phyloP scores from a whole-genome alignment of 2,888 invertebrate genomes.

The Heliconius cydno region DNA sequence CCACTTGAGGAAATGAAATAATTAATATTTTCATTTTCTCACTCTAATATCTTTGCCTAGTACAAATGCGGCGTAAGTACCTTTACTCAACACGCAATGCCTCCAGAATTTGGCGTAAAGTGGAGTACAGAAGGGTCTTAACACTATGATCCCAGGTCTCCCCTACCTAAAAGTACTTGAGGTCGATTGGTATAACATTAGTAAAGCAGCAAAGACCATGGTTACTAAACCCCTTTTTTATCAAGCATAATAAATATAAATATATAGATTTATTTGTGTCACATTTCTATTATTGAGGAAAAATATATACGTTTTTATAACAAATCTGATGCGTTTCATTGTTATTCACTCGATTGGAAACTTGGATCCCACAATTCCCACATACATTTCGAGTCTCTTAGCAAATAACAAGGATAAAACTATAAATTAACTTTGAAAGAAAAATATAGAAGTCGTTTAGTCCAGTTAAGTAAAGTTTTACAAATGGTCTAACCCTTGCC shows the following conservation, averaged over 20 bases:
- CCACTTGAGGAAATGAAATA: no score
- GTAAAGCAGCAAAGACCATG: no score
- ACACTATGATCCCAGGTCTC: no score
- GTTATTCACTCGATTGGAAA: slow-evolving; percentile 1
- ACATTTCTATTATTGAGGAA: background rate
- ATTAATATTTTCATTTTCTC: no score
- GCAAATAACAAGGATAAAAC: background rate
- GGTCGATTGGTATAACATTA: no score
- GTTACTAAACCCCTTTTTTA: background rate
- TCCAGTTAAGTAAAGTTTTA: slow-evolving; percentile 1
- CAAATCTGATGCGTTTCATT: background rate
- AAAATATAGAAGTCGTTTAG: background rate
- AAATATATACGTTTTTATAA: background rate
- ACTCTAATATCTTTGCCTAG: no score
- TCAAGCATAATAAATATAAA: background rate
- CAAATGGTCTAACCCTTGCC: background rate
- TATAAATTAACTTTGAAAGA: slow-evolving; percentile 4
- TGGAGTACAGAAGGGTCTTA: no score
- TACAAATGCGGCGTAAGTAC: no score
- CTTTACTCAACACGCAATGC: no score
- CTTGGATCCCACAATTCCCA: no score
- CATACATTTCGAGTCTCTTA: background rate
- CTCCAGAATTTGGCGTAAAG: no score
- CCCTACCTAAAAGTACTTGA: no score
- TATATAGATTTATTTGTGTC: background rate